Evolutionary conservation across 1,140 invertebrate species (phyloP), one percentile per base, ranked within the genome.

Genomic region (Anastrepha ludens): DNA sequence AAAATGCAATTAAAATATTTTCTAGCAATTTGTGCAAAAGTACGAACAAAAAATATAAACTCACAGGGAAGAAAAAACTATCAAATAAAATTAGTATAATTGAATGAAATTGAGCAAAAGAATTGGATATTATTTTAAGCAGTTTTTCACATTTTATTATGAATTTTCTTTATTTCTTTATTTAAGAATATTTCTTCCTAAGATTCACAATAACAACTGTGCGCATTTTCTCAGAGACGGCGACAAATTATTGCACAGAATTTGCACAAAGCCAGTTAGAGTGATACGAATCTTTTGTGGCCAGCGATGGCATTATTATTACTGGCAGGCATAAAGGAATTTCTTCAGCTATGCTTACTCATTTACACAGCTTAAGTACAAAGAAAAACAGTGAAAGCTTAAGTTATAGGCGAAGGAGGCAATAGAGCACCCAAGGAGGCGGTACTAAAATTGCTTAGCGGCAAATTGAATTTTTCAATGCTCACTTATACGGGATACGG

Each of bases 1-100:
- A 17, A 44, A 74, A 74, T 41, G 67, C 67, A 74, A 74, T 74
- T 74, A 47, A 74, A 74, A 74, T 74, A 74, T 74, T 74, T 74
- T 74, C 67, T 5, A 39, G 15, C 39, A 74, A 74, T 74, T 74
- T 47, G 0, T 17, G 39, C 1, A 17, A 2, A 74, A 74, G 5
- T 55, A 55, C 50, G 50, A 55, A 7, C 50, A 55, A 55, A 55
- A 55, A 9, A 55, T 74, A 74, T 41, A 2, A 74, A 47, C 3
- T 74, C 44, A 44, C 3, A 6, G 15, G 67, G n/a, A n/a, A n/a
- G 29, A 74, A 74, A 74, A 47, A 15, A 74, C 11, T 17, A 41
- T 13, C 67, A 74, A 74, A 17, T 74, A 44, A 74, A 74, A 74
- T 67, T 39, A 9, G 39, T n/a, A 64, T n/a, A 8, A 67, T 17